A percentile compares a stretch with the other conserved stretches of the same genome.
phyloP scores from a whole-genome alignment of 2,888 invertebrate species.

The Aplocera efformata region DNA sequence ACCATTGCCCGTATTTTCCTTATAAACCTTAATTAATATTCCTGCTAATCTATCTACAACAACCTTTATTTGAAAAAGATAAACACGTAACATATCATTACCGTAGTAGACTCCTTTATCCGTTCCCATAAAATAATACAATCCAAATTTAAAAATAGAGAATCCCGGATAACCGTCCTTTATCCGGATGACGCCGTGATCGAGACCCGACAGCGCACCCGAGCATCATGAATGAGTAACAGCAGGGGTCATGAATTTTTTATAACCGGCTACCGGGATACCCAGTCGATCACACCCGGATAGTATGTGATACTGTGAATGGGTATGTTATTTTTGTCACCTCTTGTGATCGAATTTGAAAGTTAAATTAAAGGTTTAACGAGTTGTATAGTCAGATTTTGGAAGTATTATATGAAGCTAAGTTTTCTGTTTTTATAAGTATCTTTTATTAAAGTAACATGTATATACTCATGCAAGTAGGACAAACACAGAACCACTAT shows the following conservation, averaged over 20 bases:
- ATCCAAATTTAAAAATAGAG: slow-evolving; percentile 14
- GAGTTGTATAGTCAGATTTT: too few relatives aligned
- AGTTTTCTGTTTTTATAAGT: too few relatives aligned
- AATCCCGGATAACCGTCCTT: slow-evolving; percentile 31
- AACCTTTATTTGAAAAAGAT: too few relatives aligned
- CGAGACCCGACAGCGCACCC: slow-evolving; percentile 38
- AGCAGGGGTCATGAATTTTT: slow-evolving; percentile 65
- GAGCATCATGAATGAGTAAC: slow-evolving; percentile 69
- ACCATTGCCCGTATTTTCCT: too few relatives aligned
- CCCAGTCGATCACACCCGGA: slow-evolving; percentile 48
- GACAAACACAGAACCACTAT: too few relatives aligned
- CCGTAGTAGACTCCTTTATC: neutral
- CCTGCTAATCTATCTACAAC: too few relatives aligned
- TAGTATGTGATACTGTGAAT: slow-evolving; percentile 29
- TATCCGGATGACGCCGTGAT: slow-evolving; percentile 43
- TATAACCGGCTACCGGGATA: slow-evolving; percentile 58
- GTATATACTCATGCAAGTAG: too few relatives aligned
- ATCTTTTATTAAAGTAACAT: too few relatives aligned
- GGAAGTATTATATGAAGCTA: too few relatives aligned
- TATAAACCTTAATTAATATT: too few relatives aligned
- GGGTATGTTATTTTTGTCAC: slow-evolving; percentile 23
- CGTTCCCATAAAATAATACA: neutral
- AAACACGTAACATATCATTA: too few relatives aligned
- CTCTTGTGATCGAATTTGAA: neutral
- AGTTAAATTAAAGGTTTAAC: too few relatives aligned